Evolutionary conservation across 2,888 invertebrate genomes (phyloP).

Genomic region (Amaurobius ferox): DNA sequence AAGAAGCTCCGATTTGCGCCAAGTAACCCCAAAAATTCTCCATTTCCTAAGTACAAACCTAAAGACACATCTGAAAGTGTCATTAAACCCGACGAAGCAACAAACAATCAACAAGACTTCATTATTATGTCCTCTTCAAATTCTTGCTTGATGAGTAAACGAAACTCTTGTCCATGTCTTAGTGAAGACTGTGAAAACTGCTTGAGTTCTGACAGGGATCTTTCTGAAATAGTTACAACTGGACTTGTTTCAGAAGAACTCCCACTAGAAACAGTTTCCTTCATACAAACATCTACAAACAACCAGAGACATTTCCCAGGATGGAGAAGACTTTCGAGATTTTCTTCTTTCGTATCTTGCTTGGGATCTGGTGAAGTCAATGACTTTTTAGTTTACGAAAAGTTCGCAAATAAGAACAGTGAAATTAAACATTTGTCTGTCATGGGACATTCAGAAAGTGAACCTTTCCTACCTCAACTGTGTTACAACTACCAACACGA

Average conservation of each 20-base stretch:
- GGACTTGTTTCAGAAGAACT: constrained; percentile 20
- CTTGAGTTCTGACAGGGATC: background rate
- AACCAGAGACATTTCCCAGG: constrained; percentile 8
- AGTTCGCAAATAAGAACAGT: background rate
- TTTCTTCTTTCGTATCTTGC: constrained; percentile 62
- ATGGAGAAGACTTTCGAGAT: constrained; percentile 32
- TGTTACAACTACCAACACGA: constrained; percentile 23
- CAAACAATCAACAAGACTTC: background rate
- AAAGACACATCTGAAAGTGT: background rate
- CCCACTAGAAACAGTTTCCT: background rate
- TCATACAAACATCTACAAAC: background rate
- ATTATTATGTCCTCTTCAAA: background rate
- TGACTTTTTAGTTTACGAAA: constrained; percentile 29
- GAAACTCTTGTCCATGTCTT: constrained; percentile 65
- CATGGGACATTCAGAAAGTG: constrained; percentile 65
- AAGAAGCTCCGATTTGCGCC: constrained; percentile 58
- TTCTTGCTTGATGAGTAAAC: constrained; percentile 10
- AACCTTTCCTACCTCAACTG: constrained; percentile 59
- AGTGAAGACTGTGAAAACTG: constrained; percentile 44
- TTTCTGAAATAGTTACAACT: background rate
- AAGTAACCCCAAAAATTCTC: constrained; percentile 18
- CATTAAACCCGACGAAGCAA: background rate
- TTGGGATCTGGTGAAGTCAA: constrained; percentile 51
- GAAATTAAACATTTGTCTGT: constrained; percentile 13
- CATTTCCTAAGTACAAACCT: background rate